Conservation (phyloP, 1,140 invertebrate species). For the Anthonomus grandis region DNA sequence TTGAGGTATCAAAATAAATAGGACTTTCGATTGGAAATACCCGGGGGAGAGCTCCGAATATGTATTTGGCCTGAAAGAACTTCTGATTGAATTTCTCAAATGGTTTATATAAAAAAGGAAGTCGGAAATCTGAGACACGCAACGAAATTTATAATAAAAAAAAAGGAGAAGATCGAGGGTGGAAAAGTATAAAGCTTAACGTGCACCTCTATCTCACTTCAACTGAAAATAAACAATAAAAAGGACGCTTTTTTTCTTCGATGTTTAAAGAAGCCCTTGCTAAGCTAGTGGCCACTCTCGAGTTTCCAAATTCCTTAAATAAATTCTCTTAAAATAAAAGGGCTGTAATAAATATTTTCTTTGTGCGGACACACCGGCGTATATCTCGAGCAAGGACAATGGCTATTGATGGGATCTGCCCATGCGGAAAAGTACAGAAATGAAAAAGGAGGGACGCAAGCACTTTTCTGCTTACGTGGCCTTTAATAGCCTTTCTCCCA, state of each 20-base stretch:
- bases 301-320: slow-evolving; percentile 28
- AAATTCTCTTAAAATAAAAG: slow-evolving; percentile 27
- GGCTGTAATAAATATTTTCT: slow-evolving; percentile 28
- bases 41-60: slow-evolving; percentile 24
- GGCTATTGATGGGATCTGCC: slow-evolving; percentile 22
- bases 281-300: slow-evolving; percentile 20
- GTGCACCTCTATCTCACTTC: no score
- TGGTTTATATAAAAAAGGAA: slow-evolving; percentile 6
- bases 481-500: no score
- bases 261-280: slow-evolving; percentile 3
- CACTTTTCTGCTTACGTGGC: no score
- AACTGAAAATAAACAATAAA: no score
- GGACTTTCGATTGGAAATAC: slow-evolving; percentile 30
- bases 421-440: slow-evolving; percentile 25
- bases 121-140: neutral
- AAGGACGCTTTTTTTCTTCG: slow-evolving; percentile 13
- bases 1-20: slow-evolving; percentile 33
- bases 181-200: no score
- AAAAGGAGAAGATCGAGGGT: no score
- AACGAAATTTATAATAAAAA: neutral
- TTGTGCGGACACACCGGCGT: slow-evolving; percentile 26
- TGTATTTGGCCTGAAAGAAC: slow-evolving; percentile 26
- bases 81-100: slow-evolving; percentile 29
- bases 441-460: slow-evolving; percentile 20
- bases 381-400: slow-evolving; percentile 23